Percentiles rank a stretch among this genome's conserved stretches.
phyloP scores from a whole-genome alignment of 2,113 vertebrate species.

The Pluvianellus socialis region DNA sequence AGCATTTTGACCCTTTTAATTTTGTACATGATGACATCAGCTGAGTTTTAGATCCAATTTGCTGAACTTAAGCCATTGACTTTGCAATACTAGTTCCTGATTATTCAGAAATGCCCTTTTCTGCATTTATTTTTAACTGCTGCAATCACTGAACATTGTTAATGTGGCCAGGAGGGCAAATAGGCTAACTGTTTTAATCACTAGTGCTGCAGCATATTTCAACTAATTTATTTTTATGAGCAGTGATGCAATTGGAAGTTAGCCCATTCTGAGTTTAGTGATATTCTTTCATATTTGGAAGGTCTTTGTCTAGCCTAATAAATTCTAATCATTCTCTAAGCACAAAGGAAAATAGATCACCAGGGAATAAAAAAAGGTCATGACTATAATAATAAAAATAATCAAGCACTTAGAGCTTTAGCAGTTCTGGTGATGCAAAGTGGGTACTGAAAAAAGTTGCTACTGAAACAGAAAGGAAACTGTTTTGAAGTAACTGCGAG shows the following conservation, averaged over 20 bases:
- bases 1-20: not conserved
- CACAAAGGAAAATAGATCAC: slow-evolving; percentile 11
- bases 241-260: slow-evolving; percentile 42
- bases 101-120: slow-evolving; percentile 52
- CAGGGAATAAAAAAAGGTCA: not conserved
- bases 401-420: not conserved
- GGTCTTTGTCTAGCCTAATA: slow-evolving; percentile 14
- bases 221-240: slow-evolving; percentile 48
- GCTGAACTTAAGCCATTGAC: not conserved
- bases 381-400: slow-evolving; percentile 9
- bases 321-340: slow-evolving; percentile 14
- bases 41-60: slow-evolving; percentile 30
- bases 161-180: slow-evolving; percentile 41
- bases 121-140: slow-evolving; percentile 62
- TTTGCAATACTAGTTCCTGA: slow-evolving; percentile 5
- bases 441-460: not conserved
- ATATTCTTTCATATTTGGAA: slow-evolving; percentile 28
- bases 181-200: slow-evolving; percentile 48
- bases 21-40: not conserved
- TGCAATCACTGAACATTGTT: slow-evolving; percentile 44
- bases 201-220: slow-evolving; percentile 14
- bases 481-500: not conserved
- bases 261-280: not conserved
- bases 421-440: not conserved
- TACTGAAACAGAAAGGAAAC: not conserved